Conservation (phyloP, 2,797 vertebrate species). For the Hydrocynus forskahlii region DNA sequence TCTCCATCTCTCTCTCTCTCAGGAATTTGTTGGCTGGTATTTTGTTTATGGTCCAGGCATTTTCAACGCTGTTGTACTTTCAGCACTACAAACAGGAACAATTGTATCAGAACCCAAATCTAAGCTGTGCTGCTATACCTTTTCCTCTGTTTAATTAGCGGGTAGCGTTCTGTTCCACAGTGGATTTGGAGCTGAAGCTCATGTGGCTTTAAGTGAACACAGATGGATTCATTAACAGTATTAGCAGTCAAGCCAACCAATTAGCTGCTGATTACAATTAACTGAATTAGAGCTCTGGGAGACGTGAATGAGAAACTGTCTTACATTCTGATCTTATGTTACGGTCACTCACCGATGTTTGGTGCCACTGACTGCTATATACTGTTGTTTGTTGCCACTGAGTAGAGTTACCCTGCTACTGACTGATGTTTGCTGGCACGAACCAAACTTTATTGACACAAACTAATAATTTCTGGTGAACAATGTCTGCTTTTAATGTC, state of each 20-base stretch:
- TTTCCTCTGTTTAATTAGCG: neutral
- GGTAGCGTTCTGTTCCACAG: neutral
- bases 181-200: neutral
- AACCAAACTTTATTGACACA: too few species aligned
- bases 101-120: too few species aligned
- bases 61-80: too few species aligned
- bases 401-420: too few species aligned
- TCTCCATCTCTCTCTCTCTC: constrained; percentile 12
- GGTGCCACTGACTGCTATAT: neutral
- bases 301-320: neutral
- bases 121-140: neutral
- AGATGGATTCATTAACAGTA: neutral
- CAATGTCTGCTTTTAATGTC: too few species aligned
- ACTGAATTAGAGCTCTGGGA: neutral
- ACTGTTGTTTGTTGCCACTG: neutral
- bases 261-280: neutral
- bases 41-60: neutral
- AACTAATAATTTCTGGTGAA: too few species aligned
- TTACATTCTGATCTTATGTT: neutral
- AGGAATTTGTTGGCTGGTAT: neutral
- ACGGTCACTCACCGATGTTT: neutral
- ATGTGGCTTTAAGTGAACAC: neutral
- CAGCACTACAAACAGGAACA: too few species aligned
- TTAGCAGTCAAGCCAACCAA: neutral
- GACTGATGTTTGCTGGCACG: too few species aligned